Percentiles rank a stretch among this genome's conserved stretches.
These are phyloP conservation scores for Siphamia tubifer DNA, from an alignment of 2,113 vertebrate species.

Conservation along the genomic window DNA sequence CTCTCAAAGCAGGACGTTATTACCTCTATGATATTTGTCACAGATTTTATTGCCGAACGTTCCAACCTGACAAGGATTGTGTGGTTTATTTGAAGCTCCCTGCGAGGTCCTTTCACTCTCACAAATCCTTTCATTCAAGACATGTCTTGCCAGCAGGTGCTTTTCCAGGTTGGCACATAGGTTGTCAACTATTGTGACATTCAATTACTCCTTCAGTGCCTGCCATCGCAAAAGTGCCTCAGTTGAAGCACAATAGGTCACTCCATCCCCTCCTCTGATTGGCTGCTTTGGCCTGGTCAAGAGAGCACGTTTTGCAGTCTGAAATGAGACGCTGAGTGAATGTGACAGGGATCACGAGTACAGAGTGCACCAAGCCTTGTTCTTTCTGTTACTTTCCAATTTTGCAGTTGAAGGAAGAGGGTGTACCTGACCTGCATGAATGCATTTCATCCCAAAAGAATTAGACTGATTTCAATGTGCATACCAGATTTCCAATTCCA, in stretches of 20 bases:
- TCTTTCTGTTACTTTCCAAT: slow-evolving; percentile 8
- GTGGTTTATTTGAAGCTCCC: slow-evolving; percentile 24
- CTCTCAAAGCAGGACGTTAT: background rate
- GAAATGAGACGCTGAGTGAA: slow-evolving; percentile 47
- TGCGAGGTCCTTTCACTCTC: slow-evolving; percentile 15
- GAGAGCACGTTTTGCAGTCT: slow-evolving; percentile 24
- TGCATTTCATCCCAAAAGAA: too few species aligned
- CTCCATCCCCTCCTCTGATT: slow-evolving; percentile 34
- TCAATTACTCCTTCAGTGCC: slow-evolving; percentile 63
- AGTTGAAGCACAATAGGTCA: slow-evolving; percentile 42
- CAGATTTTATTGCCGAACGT: background rate
- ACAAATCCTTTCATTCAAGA: slow-evolving; percentile 45
- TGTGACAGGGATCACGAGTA: slow-evolving; percentile 36
- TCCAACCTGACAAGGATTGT: slow-evolving; percentile 14
- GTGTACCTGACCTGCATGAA: background rate
- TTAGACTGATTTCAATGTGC: too few species aligned
- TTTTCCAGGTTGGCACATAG: slow-evolving; percentile 49
- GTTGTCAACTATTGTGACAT: slow-evolving; percentile 66
- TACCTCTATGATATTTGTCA: background rate
- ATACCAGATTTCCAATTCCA: too few species aligned
- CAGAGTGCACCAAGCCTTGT: slow-evolving; percentile 3
- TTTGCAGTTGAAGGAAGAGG: background rate
- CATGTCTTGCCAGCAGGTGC: slow-evolving; percentile 43
- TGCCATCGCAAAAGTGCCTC: slow-evolving; percentile 43
- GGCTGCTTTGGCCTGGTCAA: slow-evolving; percentile 46